A percentile compares a stretch with the other conserved stretches of the same genome.
phyloP scores from a whole-genome alignment of 2,888 invertebrate species.

The Mayetiola destructor region DNA sequence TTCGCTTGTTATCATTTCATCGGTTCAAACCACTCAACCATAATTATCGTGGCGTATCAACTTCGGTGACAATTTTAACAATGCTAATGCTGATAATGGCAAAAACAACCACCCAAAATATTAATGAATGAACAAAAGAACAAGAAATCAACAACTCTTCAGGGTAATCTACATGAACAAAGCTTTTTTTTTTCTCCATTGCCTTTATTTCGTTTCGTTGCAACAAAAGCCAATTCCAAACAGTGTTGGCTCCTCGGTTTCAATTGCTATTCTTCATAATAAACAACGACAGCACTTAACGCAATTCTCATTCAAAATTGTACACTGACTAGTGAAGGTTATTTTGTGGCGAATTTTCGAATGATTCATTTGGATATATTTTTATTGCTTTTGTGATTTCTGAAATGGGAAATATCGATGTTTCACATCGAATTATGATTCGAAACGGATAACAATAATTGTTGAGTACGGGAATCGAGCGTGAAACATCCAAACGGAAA shows the following conservation, averaged over 20 bases:
- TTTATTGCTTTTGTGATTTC: no score
- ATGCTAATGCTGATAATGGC: neutral
- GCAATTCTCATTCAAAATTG: neutral
- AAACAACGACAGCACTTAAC: slow-evolving; percentile 1
- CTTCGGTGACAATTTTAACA: neutral
- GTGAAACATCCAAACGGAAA: neutral
- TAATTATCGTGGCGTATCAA: neutral
- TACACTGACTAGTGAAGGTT: no score
- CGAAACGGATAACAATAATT: slow-evolving; percentile 1
- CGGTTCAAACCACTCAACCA: slow-evolving; percentile 4
- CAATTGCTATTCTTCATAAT: neutral
- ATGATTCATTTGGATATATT: no score
- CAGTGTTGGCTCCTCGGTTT: no score
- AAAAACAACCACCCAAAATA: no score
- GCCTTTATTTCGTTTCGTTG: neutral
- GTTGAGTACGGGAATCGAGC: neutral
- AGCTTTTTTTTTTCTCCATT: neutral
- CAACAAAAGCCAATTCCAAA: no score
- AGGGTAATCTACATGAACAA: slow-evolving; percentile 8
- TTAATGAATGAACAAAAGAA: slow-evolving; percentile 11
- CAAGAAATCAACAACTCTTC: neutral
- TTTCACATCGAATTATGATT: slow-evolving; percentile 9
- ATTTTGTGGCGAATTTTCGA: no score
- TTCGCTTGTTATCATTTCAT: slow-evolving; percentile 8
- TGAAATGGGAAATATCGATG: no score